phyloP scores from a whole-genome alignment of 2,113 vertebrate species.

The Sclerurus mexicanus region DNA sequence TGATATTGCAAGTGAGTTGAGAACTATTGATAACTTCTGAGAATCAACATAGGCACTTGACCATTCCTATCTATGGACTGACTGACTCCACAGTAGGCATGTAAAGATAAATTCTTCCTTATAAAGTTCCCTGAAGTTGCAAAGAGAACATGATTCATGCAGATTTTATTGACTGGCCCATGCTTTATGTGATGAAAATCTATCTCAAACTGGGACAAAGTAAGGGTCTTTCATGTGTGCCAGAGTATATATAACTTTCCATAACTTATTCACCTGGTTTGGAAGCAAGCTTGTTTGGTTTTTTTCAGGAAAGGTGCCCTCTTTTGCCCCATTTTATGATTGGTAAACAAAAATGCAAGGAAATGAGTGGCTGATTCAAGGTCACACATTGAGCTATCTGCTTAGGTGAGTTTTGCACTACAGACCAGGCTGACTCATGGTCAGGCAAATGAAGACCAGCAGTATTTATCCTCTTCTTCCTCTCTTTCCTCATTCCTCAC shows the following conservation, averaged over 20 bases:
- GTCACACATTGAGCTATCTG: not conserved
- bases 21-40: not conserved
- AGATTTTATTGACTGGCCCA: not conserved
- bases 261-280: slow-evolving; percentile 11
- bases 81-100: not conserved
- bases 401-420: not conserved
- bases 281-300: not conserved
- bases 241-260: slow-evolving; percentile 12
- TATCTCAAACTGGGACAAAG: not conserved
- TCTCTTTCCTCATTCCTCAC: not conserved
- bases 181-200: not conserved
- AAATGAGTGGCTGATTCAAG: not conserved
- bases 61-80: not conserved
- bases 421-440: not conserved
- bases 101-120: not conserved
- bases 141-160: not conserved
- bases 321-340: not conserved
- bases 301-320: not conserved
- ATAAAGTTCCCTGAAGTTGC: not conserved
- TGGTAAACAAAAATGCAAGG: not conserved
- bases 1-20: not conserved
- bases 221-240: not conserved
- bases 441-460: not conserved
- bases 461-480: not conserved
- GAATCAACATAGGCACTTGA: not conserved